phyloP scores from a whole-genome alignment of 1,140 invertebrate genomes.

The Lineus longissimus region DNA sequence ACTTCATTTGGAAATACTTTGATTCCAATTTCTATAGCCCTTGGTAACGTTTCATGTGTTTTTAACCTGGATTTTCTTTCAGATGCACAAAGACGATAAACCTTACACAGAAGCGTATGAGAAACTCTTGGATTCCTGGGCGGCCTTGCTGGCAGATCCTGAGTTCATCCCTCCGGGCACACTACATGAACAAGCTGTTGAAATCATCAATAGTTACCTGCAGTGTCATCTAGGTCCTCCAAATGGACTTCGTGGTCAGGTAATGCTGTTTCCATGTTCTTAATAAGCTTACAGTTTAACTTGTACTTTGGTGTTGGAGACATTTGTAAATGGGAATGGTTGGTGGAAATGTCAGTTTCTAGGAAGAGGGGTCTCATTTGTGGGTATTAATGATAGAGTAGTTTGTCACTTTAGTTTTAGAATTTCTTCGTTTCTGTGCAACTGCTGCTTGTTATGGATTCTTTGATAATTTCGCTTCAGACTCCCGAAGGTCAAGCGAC shows the following conservation, averaged over 20 bases:
- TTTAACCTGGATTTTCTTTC: background rate
- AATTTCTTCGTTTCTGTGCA: no score
- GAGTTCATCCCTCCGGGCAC: slow-evolving; percentile 58
- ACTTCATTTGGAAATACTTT: no score
- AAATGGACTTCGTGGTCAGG: slow-evolving; percentile 66
- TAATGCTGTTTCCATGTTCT: slow-evolving; percentile 20
- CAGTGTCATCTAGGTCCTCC: slow-evolving; percentile 76
- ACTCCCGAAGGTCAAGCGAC: slow-evolving; percentile 29
- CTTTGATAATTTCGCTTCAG: background rate
- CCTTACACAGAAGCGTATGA: slow-evolving; percentile 76
- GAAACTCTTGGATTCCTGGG: slow-evolving; percentile 77
- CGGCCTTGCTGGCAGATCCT: slow-evolving; percentile 55
- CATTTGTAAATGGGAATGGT: background rate
- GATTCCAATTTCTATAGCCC: no score
- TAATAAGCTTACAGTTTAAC: background rate
- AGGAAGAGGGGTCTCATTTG: background rate
- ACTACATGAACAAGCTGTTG: slow-evolving; percentile 54
- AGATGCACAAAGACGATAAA: slow-evolving; percentile 61
- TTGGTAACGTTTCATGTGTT: no score
- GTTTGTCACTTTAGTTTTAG: no score
- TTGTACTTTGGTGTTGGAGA: no score
- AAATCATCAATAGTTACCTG: slow-evolving; percentile 77
- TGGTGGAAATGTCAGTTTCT: background rate
- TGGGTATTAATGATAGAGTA: background rate
- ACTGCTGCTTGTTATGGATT: no score